phyloP scores from a whole-genome alignment of 2,797 vertebrate genomes.

The Tympanoctomys barrerae region DNA sequence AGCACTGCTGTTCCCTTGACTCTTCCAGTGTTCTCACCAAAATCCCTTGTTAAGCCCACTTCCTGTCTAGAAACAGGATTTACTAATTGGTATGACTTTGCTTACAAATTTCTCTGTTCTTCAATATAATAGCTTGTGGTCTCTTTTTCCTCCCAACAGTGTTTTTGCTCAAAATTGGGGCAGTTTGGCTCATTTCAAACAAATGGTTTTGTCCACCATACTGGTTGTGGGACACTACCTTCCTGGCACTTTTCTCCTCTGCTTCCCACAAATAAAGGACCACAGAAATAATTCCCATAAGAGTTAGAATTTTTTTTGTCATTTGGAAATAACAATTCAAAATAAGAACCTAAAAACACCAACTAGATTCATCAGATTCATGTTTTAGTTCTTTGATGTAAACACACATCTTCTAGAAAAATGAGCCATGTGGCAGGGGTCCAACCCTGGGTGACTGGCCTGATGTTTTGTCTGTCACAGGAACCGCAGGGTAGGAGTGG shows the following conservation, averaged over 20 bases:
- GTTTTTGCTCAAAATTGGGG: constrained; percentile 35
- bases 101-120: background rate
- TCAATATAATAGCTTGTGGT: background rate
- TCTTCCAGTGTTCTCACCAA: constrained; percentile 62
- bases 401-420: constrained; percentile 11
- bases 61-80: background rate
- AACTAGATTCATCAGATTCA: background rate
- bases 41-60: background rate
- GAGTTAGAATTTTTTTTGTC: background rate
- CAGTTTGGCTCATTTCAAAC: constrained; percentile 11
- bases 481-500: background rate
- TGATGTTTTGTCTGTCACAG: background rate
- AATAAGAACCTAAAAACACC: constrained; percentile 35
- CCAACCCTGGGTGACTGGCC: background rate
- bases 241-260: background rate
- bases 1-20: constrained; percentile 70
- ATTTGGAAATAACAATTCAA: background rate
- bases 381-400: background rate
- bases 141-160: background rate
- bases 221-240: background rate
- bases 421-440: background rate
- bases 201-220: background rate
- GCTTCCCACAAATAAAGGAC: background rate
- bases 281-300: background rate
- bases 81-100: background rate